These are phyloP conservation scores for Diabrotica virgifera DNA, from an alignment of 1,140 invertebrate species.

Conservation along the genomic window DNA sequence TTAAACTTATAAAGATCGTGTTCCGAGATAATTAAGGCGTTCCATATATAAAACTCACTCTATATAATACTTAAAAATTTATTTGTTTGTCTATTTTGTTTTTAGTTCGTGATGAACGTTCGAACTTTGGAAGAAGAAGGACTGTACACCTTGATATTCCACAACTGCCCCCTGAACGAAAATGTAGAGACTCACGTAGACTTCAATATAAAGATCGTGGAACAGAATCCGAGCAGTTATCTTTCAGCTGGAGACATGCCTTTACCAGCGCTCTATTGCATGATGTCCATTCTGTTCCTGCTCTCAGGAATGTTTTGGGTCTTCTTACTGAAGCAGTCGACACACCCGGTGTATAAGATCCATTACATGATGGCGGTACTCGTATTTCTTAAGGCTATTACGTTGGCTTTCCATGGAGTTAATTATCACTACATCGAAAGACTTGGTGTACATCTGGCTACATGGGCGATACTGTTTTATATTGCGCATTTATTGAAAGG, in stretches of 20 bases:
- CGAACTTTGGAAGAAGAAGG: conserved; percentile 79
- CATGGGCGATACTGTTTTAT: conserved; percentile 97
- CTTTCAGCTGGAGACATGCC: conserved; percentile 98
- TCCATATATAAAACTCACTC: too few species aligned
- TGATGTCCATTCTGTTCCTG: conserved; percentile 88
- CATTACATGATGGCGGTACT: conserved; percentile 96
- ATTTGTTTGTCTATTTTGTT: conserved; percentile 15
- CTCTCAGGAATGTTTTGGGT: conserved; percentile 90
- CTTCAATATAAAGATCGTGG: conserved; percentile 70
- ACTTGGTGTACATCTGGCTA: conserved; percentile 91
- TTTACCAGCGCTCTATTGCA: conserved; percentile 86
- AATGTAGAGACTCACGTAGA: conserved; percentile 42
- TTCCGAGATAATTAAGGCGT: too few species aligned
- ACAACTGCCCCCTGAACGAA: conserved; percentile 75
- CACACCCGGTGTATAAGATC: conserved; percentile 89
- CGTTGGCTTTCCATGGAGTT: conserved; percentile 91
- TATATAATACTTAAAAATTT: too few species aligned
- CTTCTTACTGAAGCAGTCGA: conserved; percentile 74
- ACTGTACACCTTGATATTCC: conserved; percentile 93
- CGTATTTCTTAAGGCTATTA: conserved; percentile 89
- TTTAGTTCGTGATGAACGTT: conserved; percentile 63
- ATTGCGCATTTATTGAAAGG: conserved; percentile 82
- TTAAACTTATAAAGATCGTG: too few species aligned
- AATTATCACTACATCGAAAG: conserved; percentile 96
- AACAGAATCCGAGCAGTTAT: conserved; percentile 84